Conservation (phyloP, 2,888 invertebrate genomes). For the Acanthococcus lagerstroemiae region DNA sequence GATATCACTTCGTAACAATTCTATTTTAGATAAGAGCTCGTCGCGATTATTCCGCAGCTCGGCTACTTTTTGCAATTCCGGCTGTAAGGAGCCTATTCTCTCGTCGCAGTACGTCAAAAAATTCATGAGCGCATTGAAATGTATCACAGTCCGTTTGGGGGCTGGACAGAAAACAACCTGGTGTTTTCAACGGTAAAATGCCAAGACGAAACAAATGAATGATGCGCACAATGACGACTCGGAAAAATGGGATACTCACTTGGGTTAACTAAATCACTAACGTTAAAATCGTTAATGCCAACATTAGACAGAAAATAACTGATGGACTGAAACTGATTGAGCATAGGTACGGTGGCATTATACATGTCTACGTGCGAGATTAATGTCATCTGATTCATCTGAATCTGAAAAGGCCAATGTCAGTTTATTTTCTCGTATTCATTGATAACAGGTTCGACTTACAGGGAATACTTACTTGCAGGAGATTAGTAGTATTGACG, state of each 20-base stretch:
- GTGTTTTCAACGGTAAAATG: not conserved
- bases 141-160: conserved; percentile 6
- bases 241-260: too few relatives aligned
- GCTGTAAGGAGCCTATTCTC: not conserved
- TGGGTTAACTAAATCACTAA: conserved; percentile 12
- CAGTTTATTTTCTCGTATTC: too few relatives aligned
- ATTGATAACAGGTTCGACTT: too few relatives aligned
- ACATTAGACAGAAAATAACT: conserved; percentile 6
- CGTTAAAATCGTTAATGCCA: conserved; percentile 19
- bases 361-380: conserved; percentile 28
- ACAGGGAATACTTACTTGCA: not conserved
- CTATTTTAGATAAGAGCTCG: conserved; percentile 11
- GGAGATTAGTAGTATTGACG: conserved; percentile 3
- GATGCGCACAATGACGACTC: too few relatives aligned
- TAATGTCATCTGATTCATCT: conserved; percentile 22
- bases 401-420: conserved; percentile 12
- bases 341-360: conserved; percentile 14
- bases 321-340: conserved; percentile 20
- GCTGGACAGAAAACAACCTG: not conserved
- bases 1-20: conserved; percentile 14
- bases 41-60: not conserved
- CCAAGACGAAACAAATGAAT: too few relatives aligned
- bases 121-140: conserved; percentile 11
- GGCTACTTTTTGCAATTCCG: not conserved
- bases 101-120: conserved; percentile 15